A percentile compares a stretch with the other conserved stretches of the same genome.
These are phyloP conservation scores for Grus americana DNA, from an alignment of 2,113 vertebrate genomes.

Conservation along the genomic window DNA sequence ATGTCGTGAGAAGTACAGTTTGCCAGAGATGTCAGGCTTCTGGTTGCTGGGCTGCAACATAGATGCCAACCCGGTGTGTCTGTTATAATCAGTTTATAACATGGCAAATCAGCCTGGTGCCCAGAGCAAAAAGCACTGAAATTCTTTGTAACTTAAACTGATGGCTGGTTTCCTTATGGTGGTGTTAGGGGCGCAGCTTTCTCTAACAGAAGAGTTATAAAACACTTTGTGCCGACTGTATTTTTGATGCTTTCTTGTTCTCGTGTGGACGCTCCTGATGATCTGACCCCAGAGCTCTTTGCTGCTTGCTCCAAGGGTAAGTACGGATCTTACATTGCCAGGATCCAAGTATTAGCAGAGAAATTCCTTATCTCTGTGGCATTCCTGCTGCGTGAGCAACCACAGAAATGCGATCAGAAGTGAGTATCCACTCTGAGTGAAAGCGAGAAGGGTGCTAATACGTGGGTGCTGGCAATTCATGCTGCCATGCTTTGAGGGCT, in stretches of 20 bases:
- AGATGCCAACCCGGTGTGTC: background rate
- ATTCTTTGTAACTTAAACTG: background rate
- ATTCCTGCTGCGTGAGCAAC: background rate
- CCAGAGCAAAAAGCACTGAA: background rate
- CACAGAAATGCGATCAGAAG: background rate
- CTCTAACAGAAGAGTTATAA: background rate
- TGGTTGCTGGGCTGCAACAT: background rate
- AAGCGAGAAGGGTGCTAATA: background rate
- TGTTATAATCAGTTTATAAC: background rate
- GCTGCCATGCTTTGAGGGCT: background rate
- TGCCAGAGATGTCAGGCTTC: background rate
- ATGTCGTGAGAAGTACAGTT: background rate
- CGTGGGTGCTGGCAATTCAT: background rate
- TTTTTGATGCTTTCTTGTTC: background rate
- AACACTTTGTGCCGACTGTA: background rate
- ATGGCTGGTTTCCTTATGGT: background rate
- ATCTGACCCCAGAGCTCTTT: background rate
- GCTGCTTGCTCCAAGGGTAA: background rate
- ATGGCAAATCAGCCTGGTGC: background rate
- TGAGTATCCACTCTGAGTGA: background rate
- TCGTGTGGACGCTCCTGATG: fast-evolving
- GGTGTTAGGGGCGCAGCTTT: background rate
- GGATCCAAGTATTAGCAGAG: background rate
- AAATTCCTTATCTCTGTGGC: background rate
- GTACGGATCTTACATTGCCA: background rate